Evolutionary conservation across 1,140 invertebrate species (phyloP).

Genomic region (Phymastichus coffea): DNA sequence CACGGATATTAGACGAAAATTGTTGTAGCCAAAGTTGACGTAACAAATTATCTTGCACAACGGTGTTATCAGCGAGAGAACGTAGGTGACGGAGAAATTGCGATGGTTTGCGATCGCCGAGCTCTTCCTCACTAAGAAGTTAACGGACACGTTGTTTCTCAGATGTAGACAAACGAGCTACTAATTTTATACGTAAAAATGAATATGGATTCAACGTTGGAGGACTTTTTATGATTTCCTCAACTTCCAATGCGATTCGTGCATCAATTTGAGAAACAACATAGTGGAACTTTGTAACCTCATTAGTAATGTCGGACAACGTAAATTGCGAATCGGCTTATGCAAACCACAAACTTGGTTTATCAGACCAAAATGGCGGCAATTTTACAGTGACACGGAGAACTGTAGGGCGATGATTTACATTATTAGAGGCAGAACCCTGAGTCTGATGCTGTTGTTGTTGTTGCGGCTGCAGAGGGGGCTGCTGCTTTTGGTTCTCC

Average conservation of each 20-base stretch:
- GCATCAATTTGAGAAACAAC: neutral
- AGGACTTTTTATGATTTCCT: neutral
- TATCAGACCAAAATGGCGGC: neutral
- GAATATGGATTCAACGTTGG: neutral
- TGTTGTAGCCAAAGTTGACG: neutral
- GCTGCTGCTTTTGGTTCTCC: neutral
- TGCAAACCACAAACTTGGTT: neutral
- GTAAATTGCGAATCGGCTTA: neutral
- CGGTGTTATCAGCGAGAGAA: constrained; percentile 15
- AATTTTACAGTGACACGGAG: neutral
- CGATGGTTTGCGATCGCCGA: constrained; percentile 30
- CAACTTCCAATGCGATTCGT: neutral
- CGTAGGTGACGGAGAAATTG: constrained; percentile 26
- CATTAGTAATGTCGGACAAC: no score
- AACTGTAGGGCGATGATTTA: neutral
- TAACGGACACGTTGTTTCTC: constrained; percentile 31
- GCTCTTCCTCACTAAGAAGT: no score
- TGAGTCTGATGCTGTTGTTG: neutral
- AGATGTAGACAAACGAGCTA: no score
- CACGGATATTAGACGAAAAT: neutral
- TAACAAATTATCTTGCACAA: no score
- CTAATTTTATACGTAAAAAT: no score
- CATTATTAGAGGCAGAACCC: neutral
- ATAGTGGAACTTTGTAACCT: no score
- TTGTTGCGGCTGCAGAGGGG: neutral